Evolutionary conservation across 2,113 vertebrate species (phyloP).

Genomic region (Pollachius pollachius): DNA sequence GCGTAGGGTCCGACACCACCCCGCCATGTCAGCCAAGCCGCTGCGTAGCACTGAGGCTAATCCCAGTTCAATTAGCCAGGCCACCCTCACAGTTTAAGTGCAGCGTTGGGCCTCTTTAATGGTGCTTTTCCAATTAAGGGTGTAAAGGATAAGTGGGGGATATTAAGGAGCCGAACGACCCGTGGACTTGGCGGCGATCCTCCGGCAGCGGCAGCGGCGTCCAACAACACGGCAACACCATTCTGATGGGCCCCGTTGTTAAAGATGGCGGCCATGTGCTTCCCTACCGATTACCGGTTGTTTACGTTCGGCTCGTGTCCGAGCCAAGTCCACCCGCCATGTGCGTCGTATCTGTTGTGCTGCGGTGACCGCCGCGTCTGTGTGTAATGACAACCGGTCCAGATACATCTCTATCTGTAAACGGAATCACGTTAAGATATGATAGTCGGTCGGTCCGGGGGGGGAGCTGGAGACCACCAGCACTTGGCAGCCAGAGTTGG

Average conservation of each 20-base stretch:
- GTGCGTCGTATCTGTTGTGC: too few species aligned
- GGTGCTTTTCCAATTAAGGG: slow-evolving; percentile 54
- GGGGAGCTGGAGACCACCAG: too few species aligned
- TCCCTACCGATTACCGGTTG: slow-evolving; percentile 39
- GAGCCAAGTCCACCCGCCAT: background rate
- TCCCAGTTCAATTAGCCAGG: slow-evolving; percentile 27
- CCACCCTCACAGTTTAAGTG: slow-evolving; percentile 51
- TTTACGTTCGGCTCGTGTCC: slow-evolving; percentile 30
- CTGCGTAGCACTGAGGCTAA: slow-evolving; percentile 12
- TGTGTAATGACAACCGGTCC: too few species aligned
- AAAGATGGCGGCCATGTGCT: slow-evolving; percentile 56
- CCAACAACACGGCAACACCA: slow-evolving; percentile 52
- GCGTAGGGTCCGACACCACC: too few species aligned
- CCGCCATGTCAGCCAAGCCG: slow-evolving; percentile 18
- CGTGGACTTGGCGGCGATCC: too few species aligned
- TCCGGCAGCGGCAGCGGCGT: slow-evolving; percentile 46
- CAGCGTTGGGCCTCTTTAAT: slow-evolving; percentile 38
- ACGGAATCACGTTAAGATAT: too few species aligned
- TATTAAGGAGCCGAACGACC: slow-evolving; percentile 43
- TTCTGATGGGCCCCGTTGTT: slow-evolving; percentile 39
- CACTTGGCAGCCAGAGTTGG: too few species aligned
- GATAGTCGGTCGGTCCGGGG: too few species aligned
- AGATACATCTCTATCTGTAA: too few species aligned
- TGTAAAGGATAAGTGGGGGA: slow-evolving; percentile 46
- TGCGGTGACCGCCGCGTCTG: too few species aligned